Conservation (phyloP, 2,888 invertebrate genomes). For the Hirtodrosophila trivittata region DNA sequence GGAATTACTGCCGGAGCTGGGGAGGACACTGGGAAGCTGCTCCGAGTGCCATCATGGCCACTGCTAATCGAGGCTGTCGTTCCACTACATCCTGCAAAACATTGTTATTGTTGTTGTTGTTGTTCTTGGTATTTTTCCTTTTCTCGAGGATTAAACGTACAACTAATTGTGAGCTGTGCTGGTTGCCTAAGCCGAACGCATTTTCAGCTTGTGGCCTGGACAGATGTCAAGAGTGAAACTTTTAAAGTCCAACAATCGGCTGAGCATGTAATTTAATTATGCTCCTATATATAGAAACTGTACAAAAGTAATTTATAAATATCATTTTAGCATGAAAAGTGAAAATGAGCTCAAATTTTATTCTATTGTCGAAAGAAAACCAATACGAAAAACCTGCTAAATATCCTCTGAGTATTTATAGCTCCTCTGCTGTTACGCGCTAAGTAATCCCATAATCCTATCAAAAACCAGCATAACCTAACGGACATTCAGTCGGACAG, state of each 20-base stretch:
- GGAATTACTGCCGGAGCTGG: conserved; percentile 2
- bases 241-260: conserved; percentile 46
- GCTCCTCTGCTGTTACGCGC: no score
- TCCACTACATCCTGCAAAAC: conserved; percentile 17
- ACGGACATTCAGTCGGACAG: no score
- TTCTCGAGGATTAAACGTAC: conserved; percentile 54
- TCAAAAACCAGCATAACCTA: no score
- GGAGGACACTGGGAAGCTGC: not conserved
- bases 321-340: no score
- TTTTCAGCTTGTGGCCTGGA: conserved; percentile 30
- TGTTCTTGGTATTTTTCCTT: conserved; percentile 14
- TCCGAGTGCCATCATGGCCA: conserved; percentile 9
- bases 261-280: conserved; percentile 57
- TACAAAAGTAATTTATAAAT: no score
- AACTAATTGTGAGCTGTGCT: conserved; percentile 62
- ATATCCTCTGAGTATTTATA: no score
- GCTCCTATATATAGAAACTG: no score
- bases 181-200: conserved; percentile 38
- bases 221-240: conserved; percentile 49
- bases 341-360: no score
- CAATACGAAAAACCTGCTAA: no score
- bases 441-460: no score
- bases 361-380: no score
- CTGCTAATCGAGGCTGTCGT: conserved; percentile 43
- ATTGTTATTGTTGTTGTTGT: conserved; percentile 4